Base-by-base conservation (phyloP, 2,113 vertebrate genomes). In the Apodemus sylvaticus region DNA sequence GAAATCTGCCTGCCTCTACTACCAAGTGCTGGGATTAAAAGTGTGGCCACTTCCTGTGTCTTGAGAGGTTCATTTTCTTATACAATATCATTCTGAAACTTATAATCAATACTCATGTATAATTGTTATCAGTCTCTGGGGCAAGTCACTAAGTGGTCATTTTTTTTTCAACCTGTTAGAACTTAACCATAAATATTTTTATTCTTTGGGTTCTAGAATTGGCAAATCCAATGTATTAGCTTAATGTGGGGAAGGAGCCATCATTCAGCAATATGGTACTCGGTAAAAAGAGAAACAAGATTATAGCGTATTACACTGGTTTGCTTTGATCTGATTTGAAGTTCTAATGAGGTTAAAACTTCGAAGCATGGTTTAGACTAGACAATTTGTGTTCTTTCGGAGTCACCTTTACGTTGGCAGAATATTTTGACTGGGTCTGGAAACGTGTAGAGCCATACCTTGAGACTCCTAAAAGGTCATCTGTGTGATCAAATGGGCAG, bases 71-170 rank as follows among this genome's bases (percentile, higher is more conserved):
- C 19, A 45, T 89, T 91, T 86, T 76, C 12, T 31, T 58, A 73
- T 45, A 64, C 42, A 51, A 96, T 86, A 58, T 96, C 62, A 97
- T 19, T 66, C 36, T 70, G 62, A 85, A 51, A 58, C 62, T 91
- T 71, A 53, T 51, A 14, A 94, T 71, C 70, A 81, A 12, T 31
- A 73, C 42, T 74, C 53, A 76, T 24, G 19, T n/a, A 31, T 68
- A 79, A 29, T n/a, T n/a, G 42, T 78, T 89, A 55, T 16, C 58
- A 88, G 73, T 16, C 64, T 81, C 45, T 4, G 14, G 77, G 45
- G 58, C 71, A n/a, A 14, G 16, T 86, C 17, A n/a, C 51, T 39
- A 87, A 22, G 12, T 48, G 51, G 29, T 77, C 22, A 13, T 29
- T 68, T 68, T 68, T 36, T 68, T 68, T 36, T 68, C 31, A 68